Conservation (phyloP, 2,797 vertebrate genomes). For the Borostomias antarcticus region DNA sequence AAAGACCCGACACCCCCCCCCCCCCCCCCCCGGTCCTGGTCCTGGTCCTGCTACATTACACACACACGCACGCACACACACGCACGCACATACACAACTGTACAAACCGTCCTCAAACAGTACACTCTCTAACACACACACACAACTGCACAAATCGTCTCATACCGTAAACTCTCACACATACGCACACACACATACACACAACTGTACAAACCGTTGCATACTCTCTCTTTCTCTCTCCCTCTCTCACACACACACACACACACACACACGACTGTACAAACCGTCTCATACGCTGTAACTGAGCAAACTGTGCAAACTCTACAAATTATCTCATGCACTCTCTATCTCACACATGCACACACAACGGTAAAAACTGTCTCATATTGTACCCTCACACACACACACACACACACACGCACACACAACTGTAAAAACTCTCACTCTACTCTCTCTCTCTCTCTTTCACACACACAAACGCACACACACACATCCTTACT, state of each 20-base stretch:
- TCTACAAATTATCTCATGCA: too few relatives aligned
- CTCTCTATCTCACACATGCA: too few relatives aligned
- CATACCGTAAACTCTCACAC: too few relatives aligned
- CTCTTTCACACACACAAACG: slow-evolving; percentile 16
- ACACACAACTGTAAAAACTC: slow-evolving; percentile 28
- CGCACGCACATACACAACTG: slow-evolving; percentile 47
- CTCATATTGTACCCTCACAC: too few relatives aligned
- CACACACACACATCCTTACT: slow-evolving; percentile 13
- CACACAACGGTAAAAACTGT: too few relatives aligned
- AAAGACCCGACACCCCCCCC: slow-evolving; percentile 62
- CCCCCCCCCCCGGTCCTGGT: too few relatives aligned
- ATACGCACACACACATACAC: slow-evolving; percentile 28
- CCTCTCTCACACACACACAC: slow-evolving; percentile 9
- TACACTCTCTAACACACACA: slow-evolving; percentile 25
- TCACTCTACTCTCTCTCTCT: slow-evolving; percentile 32
- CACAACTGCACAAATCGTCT: neutral
- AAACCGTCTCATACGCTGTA: too few relatives aligned
- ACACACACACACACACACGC: slow-evolving; percentile 46
- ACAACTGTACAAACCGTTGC: slow-evolving; percentile 22
- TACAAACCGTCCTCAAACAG: slow-evolving; percentile 56
- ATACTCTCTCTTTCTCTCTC: too few relatives aligned
- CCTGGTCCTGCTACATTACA: slow-evolving; percentile 65
- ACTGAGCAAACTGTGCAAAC: too few relatives aligned
- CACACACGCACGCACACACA: slow-evolving; percentile 58
- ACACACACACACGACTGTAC: slow-evolving; percentile 15